phyloP scores from a whole-genome alignment of 2,888 invertebrate species.

The Aleiodes testaceus region DNA sequence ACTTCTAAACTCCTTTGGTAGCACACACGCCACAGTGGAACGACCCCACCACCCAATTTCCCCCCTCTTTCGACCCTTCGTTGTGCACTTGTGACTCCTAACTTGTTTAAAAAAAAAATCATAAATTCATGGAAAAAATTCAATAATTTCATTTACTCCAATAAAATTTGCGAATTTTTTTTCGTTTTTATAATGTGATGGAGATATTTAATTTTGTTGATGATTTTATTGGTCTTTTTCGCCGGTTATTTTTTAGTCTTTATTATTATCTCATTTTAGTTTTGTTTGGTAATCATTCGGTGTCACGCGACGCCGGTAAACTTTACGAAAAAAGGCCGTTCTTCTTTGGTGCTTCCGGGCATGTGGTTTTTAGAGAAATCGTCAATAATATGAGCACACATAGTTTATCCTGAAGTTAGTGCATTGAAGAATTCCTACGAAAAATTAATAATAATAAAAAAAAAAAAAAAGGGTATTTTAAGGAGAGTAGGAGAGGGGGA shows the following conservation, averaged over 20 bases:
- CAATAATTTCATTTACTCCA: no score
- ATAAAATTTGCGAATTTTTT: no score
- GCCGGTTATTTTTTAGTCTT: not conserved
- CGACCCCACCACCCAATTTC: slow-evolving; percentile 24
- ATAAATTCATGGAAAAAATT: no score
- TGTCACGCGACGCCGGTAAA: slow-evolving; percentile 48
- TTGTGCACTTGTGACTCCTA: no score
- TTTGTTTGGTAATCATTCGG: slow-evolving; percentile 48
- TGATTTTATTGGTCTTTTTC: slow-evolving; percentile 1
- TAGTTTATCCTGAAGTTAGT: not conserved
- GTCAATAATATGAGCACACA: not conserved
- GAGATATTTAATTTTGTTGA: no score
- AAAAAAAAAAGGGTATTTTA: not conserved
- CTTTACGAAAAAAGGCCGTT: slow-evolving; percentile 40
- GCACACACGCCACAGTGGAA: slow-evolving; percentile 23
- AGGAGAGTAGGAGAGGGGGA: slow-evolving; percentile 14
- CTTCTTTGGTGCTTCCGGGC: slow-evolving; percentile 22
- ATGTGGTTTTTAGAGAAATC: slow-evolving; percentile 25
- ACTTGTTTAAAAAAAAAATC: no score
- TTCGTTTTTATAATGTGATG: no score
- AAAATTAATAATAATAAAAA: not conserved
- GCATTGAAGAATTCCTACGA: not conserved
- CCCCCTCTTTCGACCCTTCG: not conserved
- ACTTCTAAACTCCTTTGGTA: slow-evolving; percentile 16
- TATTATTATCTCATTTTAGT: slow-evolving; percentile 31